A percentile compares a stretch with the other conserved stretches of the same genome.
Evolutionary conservation across 2,113 vertebrate genomes (phyloP).

Genomic region (Puffinus mauretanicus): DNA sequence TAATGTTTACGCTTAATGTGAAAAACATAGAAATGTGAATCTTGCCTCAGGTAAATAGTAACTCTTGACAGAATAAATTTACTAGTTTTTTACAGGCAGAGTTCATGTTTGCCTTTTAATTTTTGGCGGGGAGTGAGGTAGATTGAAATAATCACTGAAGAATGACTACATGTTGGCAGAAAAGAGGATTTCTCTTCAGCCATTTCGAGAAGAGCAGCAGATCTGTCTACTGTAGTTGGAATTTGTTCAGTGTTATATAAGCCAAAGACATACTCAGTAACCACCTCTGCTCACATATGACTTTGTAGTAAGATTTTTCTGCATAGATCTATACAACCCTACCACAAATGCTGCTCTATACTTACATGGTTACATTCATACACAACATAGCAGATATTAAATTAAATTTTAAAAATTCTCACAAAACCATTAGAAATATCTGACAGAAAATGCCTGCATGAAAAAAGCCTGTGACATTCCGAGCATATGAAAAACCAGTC

Average conservation of each 20-base stretch:
- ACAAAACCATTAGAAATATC: not conserved
- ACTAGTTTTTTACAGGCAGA: not conserved
- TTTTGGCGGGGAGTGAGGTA: not conserved
- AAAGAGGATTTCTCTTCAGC: constrained; percentile 14
- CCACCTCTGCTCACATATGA: not conserved
- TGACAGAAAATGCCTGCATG: not conserved
- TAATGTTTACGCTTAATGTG: not conserved
- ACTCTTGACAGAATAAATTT: constrained; percentile 2
- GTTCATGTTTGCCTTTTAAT: constrained; percentile 3
- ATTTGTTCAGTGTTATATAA: not conserved
- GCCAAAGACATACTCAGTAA: not conserved
- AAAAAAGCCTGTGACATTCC: constrained; percentile 17
- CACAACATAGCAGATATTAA: not conserved
- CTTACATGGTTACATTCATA: not conserved
- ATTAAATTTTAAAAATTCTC: not conserved
- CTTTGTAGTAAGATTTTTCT: not conserved
- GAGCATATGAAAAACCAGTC: not conserved
- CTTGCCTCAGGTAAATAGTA: constrained; percentile 10
- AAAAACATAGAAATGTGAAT: not conserved
- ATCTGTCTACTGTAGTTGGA: not conserved
- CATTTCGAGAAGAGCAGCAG: not conserved
- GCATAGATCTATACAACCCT: not conserved
- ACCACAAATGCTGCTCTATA: not conserved
- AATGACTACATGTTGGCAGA: not conserved
- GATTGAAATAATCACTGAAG: not conserved